A percentile compares a stretch with the other conserved stretches of the same genome.
phyloP scores from a whole-genome alignment of 2,888 invertebrate genomes.

The Harpagoxenus sublaevis region DNA sequence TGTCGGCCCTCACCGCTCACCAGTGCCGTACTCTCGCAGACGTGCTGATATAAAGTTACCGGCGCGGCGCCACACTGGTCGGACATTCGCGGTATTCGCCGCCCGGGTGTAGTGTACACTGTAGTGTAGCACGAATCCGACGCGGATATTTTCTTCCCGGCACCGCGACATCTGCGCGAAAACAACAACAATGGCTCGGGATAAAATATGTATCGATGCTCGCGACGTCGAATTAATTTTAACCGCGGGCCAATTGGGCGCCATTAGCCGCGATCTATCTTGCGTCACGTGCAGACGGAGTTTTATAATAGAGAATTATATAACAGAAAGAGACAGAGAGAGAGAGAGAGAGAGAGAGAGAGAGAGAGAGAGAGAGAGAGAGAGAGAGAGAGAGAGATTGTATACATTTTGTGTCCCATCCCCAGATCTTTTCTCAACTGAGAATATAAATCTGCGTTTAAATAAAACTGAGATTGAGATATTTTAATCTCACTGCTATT shows the following conservation, averaged over 20 bases:
- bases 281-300: conserved; percentile 16
- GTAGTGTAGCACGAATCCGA: conserved; percentile 7
- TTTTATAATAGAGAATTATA: neutral
- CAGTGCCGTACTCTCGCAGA: conserved; percentile 59
- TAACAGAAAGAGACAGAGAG: neutral
- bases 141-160: conserved; percentile 4
- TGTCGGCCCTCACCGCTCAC: conserved; percentile 41
- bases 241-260: neutral
- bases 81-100: conserved; percentile 75
- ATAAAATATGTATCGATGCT: conserved; percentile 12
- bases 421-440: neutral
- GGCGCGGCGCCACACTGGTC: conserved; percentile 78
- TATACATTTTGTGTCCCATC: neutral
- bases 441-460: conserved; percentile 5
- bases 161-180: conserved; percentile 51
- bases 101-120: conserved; percentile 14
- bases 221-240: conserved; percentile 32
- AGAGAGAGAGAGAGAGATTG: neutral
- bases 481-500: neutral
- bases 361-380: too few species aligned
- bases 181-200: conserved; percentile 3
- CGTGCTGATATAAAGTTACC: conserved; percentile 78
- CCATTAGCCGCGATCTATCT: conserved; percentile 17
- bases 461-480: neutral
- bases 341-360: neutral